Base-by-base conservation (phyloP, 2,113 vertebrate species). In the Caretta caretta region DNA sequence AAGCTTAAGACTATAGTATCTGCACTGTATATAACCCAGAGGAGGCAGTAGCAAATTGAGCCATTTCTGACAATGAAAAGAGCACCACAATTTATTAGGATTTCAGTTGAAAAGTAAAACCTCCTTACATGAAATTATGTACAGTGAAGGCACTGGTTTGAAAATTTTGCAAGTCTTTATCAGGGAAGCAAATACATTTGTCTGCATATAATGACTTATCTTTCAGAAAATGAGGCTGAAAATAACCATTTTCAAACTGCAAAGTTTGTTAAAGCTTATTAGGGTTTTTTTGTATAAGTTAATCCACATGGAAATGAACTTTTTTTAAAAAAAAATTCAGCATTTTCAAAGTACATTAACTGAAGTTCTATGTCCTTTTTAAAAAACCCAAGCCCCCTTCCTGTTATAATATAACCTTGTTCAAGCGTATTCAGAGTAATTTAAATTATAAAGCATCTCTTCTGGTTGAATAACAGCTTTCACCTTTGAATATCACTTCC, bases 401-500 rank as follows among this genome's bases (percentile, higher is more conserved):
- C 81, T 89, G 90, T 72, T 8, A 56, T 80, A 35, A 35, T 31
- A 69, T 16, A 49, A 62, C 19, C 3, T 79, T 91, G 92, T 93
- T 82, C 80, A 90, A 83, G 54, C 46, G 50, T 76, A 90, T 84
- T 92, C 69, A 88, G 35, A 85, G 25, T 93, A 62, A 95, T 96
- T 95, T 97, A 95, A 92, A 94, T 94, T 87, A 92, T 31, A 95
- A 83, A 93, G 88, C 3, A 20, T 85, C 59, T 57, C 87, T 95
- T 90, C 87, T 85, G 65, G 57, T 62, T 93, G 93, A 95, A 93
- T 46, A 93, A 86, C 72, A 94, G 65, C 56, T 94, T 96, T 96
- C 78, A 95, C 24, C 50, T 53, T 95, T 3, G 1, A 93, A 56
- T 92, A 87, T 27, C 48, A 90, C 29, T 93, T 80, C 89, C 20